Evolutionary conservation across 1,140 invertebrate genomes (phyloP).

Genomic region (Delia radicum): DNA sequence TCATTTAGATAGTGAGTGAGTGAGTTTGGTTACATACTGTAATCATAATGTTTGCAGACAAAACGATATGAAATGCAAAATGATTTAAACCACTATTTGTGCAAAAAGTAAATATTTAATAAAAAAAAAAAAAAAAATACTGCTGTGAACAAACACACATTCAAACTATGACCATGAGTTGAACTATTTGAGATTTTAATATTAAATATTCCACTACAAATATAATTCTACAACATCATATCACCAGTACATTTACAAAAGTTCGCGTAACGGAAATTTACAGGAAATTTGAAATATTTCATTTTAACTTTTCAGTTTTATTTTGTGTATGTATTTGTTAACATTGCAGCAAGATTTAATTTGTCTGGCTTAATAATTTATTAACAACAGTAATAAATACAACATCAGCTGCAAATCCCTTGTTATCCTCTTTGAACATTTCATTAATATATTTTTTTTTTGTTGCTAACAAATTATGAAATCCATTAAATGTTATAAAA

Average conservation of each 20-base stretch:
- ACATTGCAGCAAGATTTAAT: background rate
- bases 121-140: background rate
- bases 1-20: too few species aligned
- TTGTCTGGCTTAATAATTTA: constrained; percentile 4
- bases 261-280: constrained; percentile 1
- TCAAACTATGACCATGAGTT: background rate
- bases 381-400: background rate
- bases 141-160: background rate
- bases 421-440: background rate
- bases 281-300: constrained; percentile 1
- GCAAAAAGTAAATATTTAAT: background rate
- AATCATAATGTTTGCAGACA: background rate
- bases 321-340: background rate
- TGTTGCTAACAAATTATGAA: too few species aligned
- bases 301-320: background rate
- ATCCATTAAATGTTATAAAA: too few species aligned
- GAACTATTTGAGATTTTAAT: background rate
- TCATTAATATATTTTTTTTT: background rate
- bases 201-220: background rate
- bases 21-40: background rate
- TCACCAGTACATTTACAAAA: background rate
- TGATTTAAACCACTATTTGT: constrained; percentile 4
- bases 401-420: background rate
- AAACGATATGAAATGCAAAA: background rate
- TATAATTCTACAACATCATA: background rate